Evolutionary conservation across 2,888 invertebrate genomes (phyloP), one percentile per base, ranked within the genome.

Genomic region (Luperina nickerlii): DNA sequence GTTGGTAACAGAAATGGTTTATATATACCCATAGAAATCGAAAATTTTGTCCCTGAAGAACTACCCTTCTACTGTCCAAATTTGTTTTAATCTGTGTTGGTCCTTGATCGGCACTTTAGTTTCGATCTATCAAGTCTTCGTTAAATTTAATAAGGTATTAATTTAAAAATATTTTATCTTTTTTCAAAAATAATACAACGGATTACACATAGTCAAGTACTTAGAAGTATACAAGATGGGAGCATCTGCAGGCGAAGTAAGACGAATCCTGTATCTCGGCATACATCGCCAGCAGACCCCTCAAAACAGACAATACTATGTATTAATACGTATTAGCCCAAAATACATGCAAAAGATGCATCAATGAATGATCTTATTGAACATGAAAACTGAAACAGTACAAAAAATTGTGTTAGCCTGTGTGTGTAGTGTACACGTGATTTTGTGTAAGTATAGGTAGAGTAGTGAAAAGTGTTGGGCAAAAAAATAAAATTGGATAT

Each of bases 21-120:
- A n/a, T n/a, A n/a, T n/a, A n/a, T n/a, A n/a, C n/a, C n/a, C n/a
- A n/a, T n/a, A n/a, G n/a, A n/a, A n/a, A n/a, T n/a, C n/a, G n/a
- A n/a, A n/a, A n/a, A n/a, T n/a, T n/a, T n/a, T n/a, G n/a, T n/a
- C n/a, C n/a, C n/a, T n/a, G n/a, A n/a, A n/a, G n/a, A n/a, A n/a
- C n/a, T n/a, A n/a, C n/a, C n/a, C n/a, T 42, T 67, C 20, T 42
- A 11, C 13, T 62, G 48, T 8, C 32, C n/a, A 27, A 42, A 54
- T 82, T 66, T 73, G 0, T 63, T 48, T 20, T 42, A 78, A 73
- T 57, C 57, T 54, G 27, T 63, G 51, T 63, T 32, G 32, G 57
- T 76, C 32, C 32, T 38, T 38, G 32, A 2, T 32, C 68, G 68
- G 76, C 27, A 51, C 60, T 76, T 83, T 79, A 27, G 5, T 9